A percentile compares a stretch with the other conserved stretches of the same genome.
phyloP scores from a whole-genome alignment of 92 coral and sea anemone species.

The Zoanthus solanderi region DNA sequence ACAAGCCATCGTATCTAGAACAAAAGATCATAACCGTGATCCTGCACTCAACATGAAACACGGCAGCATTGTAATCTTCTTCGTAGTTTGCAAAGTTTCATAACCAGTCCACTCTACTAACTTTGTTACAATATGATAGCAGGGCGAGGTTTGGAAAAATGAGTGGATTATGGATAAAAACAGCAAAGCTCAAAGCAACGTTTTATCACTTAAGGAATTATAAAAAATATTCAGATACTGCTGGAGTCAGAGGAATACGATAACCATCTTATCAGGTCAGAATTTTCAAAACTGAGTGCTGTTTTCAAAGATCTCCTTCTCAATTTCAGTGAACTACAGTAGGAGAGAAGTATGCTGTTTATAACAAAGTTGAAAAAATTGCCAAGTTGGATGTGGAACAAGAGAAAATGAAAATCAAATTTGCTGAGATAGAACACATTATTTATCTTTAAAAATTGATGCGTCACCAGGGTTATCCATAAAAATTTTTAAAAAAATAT shows the following conservation, averaged over 20 bases:
- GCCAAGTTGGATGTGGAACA: neutral
- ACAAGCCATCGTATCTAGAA: no score
- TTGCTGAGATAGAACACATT: neutral
- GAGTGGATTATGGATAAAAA: conserved; percentile 10
- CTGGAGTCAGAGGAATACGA: neutral
- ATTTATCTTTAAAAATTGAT: neutral
- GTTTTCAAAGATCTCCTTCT: neutral
- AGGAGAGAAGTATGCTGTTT: neutral
- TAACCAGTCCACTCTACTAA: no score
- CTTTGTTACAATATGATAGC: neutral
- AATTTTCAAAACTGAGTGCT: no score
- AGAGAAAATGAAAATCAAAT: neutral
- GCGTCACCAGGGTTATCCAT: no score
- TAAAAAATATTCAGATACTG: neutral
- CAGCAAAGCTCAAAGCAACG: neutral
- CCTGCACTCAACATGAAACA: no score
- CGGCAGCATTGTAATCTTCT: no score
- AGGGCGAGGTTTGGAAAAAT: conserved; percentile 15
- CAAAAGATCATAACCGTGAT: no score
- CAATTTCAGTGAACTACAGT: neutral
- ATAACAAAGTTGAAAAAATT: neutral
- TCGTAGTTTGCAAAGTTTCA: no score
- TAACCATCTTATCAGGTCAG: no score
- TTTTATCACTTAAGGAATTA: neutral
- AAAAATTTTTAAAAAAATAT: no score